Evolutionary conservation across 2,797 vertebrate genomes (phyloP).

Genomic region (Sebastes wilsoni): DNA sequence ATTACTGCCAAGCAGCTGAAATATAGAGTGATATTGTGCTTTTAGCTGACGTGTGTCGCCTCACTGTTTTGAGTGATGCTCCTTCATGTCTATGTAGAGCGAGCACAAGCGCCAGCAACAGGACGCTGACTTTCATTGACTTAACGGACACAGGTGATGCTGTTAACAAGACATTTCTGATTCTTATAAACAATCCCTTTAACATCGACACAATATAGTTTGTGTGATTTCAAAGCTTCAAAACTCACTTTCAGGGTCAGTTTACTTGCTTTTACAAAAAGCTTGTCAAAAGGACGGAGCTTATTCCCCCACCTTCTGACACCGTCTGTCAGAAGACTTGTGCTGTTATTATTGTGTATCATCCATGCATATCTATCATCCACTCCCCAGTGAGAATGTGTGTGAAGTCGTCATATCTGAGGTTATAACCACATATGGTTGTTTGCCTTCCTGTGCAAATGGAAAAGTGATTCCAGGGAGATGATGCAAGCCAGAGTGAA

Average conservation of each 20-base stretch:
- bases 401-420: not conserved
- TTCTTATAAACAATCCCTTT: too few species aligned
- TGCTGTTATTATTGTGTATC: not conserved
- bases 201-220: not conserved
- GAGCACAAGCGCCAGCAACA: too few species aligned
- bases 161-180: too few species aligned
- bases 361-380: not conserved
- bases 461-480: conserved; percentile 16
- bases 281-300: not conserved
- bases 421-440: conserved; percentile 28
- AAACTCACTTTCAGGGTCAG: not conserved
- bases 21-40: too few species aligned
- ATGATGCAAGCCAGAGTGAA: conserved; percentile 12
- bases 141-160: too few species aligned
- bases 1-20: too few species aligned
- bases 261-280: not conserved
- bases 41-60: too few species aligned
- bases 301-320: not conserved
- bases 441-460: conserved; percentile 32
- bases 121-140: too few species aligned
- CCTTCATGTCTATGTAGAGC: too few species aligned
- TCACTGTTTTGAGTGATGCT: too few species aligned
- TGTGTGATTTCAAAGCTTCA: not conserved
- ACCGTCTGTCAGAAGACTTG: not conserved
- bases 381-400: not conserved